These are phyloP conservation scores for Planococcus citri DNA, from an alignment of 1,140 invertebrate species.

Conservation along the genomic window DNA sequence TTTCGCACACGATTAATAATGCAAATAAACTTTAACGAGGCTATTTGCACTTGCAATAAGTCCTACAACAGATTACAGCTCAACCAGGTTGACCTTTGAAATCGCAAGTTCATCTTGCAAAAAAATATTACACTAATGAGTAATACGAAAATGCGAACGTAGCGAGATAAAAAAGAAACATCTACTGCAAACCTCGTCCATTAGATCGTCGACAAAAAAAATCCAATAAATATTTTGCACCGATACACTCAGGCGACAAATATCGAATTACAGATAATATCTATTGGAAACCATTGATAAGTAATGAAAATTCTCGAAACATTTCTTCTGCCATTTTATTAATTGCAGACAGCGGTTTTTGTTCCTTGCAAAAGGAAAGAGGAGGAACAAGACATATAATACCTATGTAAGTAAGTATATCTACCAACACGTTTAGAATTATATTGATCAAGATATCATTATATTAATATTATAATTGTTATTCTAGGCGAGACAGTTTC, in stretches of 20 bases:
- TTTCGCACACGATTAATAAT: too few relatives aligned
- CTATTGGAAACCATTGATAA: slow-evolving; percentile 13
- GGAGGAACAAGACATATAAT: background rate
- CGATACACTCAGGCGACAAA: background rate
- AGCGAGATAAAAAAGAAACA: too few relatives aligned
- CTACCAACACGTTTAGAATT: too few relatives aligned
- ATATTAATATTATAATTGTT: slow-evolving; percentile 20
- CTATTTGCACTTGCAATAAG: too few relatives aligned
- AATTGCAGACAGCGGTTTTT: slow-evolving; percentile 12
- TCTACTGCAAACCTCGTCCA: too few relatives aligned
- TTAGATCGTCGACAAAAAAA: background rate
- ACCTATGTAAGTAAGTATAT: too few relatives aligned
- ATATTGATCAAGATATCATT: slow-evolving; percentile 20
- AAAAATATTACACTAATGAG: too few relatives aligned
- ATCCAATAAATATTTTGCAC: background rate
- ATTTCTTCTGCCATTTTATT: background rate
- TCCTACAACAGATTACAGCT: too few relatives aligned
- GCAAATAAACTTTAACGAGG: too few relatives aligned
- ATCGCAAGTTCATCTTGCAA: too few relatives aligned
- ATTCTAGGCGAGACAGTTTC: background rate
- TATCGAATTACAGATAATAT: slow-evolving; percentile 9
- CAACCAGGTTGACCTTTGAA: too few relatives aligned
- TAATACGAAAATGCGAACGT: too few relatives aligned
- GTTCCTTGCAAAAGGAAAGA: background rate
- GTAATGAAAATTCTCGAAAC: background rate